phyloP scores from a whole-genome alignment of 2,888 invertebrate genomes.

The Pollenia angustigena region DNA sequence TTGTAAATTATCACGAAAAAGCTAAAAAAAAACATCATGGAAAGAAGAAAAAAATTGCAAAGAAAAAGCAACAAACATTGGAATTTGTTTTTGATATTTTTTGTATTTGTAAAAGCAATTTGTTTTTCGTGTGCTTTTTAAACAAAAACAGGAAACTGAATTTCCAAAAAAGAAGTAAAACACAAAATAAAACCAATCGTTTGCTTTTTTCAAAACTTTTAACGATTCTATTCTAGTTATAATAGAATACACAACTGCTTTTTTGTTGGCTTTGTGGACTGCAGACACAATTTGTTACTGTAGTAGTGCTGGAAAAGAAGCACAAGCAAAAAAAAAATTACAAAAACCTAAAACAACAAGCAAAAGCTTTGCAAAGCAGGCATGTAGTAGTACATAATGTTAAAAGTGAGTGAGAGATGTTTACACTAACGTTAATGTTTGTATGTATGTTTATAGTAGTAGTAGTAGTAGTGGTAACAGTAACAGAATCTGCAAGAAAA shows the following conservation, averaged over 20 bases:
- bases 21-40: constrained; percentile 1
- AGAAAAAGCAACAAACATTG: constrained; percentile 17
- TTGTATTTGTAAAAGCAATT: constrained; percentile 59
- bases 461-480: not conserved
- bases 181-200: not conserved
- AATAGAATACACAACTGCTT: constrained; percentile 56
- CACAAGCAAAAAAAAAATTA: not conserved
- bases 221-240: not conserved
- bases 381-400: not conserved
- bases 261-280: constrained; percentile 41
- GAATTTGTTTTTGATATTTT: not conserved
- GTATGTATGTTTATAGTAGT: not conserved
- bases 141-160: constrained; percentile 67
- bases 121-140: constrained; percentile 16
- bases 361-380: constrained; percentile 15
- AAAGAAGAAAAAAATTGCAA: constrained; percentile 26
- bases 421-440: not conserved
- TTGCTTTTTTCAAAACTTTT: not conserved
- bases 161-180: constrained; percentile 3
- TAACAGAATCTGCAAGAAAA: constrained; percentile 34
- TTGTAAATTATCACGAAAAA: constrained; percentile 38
- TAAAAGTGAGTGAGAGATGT: not conserved
- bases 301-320: constrained; percentile 15
- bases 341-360: not conserved
- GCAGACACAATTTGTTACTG: constrained; percentile 48